Evolutionary conservation across 2,113 vertebrate genomes (phyloP).

Genomic region (Bos javanicus): DNA sequence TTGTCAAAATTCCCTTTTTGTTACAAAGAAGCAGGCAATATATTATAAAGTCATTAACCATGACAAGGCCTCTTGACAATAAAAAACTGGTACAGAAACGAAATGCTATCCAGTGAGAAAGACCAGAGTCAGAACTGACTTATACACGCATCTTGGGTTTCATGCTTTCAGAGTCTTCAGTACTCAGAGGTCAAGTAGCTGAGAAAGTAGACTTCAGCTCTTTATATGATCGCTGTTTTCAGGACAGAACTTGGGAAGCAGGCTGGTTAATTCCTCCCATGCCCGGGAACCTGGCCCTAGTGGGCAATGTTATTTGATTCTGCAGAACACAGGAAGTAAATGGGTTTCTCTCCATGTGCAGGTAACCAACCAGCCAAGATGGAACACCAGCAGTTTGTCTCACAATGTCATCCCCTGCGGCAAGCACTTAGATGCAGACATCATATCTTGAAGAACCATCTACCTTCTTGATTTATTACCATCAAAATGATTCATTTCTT

Average conservation of each 20-base stretch:
- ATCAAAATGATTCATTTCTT: background rate
- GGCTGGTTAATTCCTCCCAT: background rate
- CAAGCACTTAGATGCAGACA: background rate
- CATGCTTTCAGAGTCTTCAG: background rate
- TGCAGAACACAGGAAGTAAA: background rate
- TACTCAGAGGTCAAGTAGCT: background rate
- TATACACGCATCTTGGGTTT: background rate
- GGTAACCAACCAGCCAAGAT: background rate
- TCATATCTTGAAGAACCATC: background rate
- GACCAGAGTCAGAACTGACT: background rate
- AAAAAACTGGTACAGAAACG: background rate
- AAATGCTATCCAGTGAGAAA: background rate
- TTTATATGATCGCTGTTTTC: background rate
- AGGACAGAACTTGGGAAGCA: background rate
- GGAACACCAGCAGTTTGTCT: background rate
- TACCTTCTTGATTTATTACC: background rate
- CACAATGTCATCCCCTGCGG: background rate
- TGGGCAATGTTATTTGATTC: background rate
- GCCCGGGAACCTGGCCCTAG: background rate
- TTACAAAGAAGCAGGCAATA: slow-evolving; percentile 22
- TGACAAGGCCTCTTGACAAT: background rate
- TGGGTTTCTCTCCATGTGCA: background rate
- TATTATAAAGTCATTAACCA: background rate
- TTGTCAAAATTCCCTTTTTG: background rate
- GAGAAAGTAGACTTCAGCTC: background rate